Base-by-base conservation (phyloP, 2,797 vertebrate species). In the Eulemur rubriventer region DNA sequence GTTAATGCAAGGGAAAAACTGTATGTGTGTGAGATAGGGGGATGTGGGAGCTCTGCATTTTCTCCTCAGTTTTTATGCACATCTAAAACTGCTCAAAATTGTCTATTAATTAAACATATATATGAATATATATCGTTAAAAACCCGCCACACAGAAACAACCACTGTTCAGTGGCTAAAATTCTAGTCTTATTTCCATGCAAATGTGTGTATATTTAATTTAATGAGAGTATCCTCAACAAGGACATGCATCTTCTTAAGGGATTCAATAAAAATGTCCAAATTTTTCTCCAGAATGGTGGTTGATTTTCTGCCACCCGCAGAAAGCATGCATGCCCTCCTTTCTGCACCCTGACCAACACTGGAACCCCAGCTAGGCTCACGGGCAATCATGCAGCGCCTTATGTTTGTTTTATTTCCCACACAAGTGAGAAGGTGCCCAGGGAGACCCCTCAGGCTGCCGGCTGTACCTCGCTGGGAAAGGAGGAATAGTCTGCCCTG, bases 201-300 rank as follows among this genome's bases (percentile, higher is more conserved):
- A 43, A 72, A 69, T 69, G n/a, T 22, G 57, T 46, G 70, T 48
- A 30, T n/a, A 46, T 67, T 73, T 75, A 79, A 63, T 93, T 86
- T 59, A 83, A 35, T 18, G 13, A 76, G 65, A 7, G 18, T 52
- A 38, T 17, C 46, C 30, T 80, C 70, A 38, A 46, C 20, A 59
- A 90, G 33, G 35, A 13, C 8, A 7, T 50, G 35, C 14, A 9
- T 26, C 11, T 75, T 85, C 88, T n/a, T 30, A 80, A 85, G 52
- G 48, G 61, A 26, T 87, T 82, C 65, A 57, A 13, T 35, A 35
- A 6, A 65, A 57, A 55, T 35, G 46, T 4, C 33, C 46, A 65
- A n/a, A 72, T 14, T 33, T 83, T 61, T 81, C 48, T 72, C 30
- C 63, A 59, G 35, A 33, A 78, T 81, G 67, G 1, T 43, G 41